Conservation (phyloP, 1,140 invertebrate genomes). For the Onthophagus taurus region DNA sequence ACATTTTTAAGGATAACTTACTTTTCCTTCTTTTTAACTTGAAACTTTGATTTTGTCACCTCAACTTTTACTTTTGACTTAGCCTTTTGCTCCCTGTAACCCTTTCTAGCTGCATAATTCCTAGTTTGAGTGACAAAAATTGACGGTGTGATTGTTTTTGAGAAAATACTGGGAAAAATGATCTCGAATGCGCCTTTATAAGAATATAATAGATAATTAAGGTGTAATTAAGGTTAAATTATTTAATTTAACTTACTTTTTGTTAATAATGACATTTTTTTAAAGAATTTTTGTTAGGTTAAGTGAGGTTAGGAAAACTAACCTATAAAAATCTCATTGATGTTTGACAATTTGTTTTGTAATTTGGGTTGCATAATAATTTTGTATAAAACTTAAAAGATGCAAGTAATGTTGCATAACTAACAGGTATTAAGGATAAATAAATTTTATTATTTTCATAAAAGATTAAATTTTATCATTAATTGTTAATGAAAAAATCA, state of each 20-base stretch:
- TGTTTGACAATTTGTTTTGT: no score
- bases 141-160: background rate
- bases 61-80: conserved; percentile 63
- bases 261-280: conserved; percentile 7
- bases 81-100: conserved; percentile 59
- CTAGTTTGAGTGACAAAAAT: conserved; percentile 30
- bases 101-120: conserved; percentile 61
- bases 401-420: no score
- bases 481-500: no score
- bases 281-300: background rate
- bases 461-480: no score
- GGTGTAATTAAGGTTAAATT: background rate
- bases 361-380: no score
- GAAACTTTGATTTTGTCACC: conserved; percentile 55
- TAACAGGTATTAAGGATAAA: no score
- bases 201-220: background rate
- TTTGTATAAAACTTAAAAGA: no score
- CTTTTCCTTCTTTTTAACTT: conserved; percentile 40
- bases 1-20: background rate
- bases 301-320: no score
- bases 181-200: background rate
- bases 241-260: conserved; percentile 4
- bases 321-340: no score
- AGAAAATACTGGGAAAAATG: background rate
- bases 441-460: no score